Base-by-base conservation (phyloP, 2,888 invertebrate species). In the Folsomia manolachei region DNA sequence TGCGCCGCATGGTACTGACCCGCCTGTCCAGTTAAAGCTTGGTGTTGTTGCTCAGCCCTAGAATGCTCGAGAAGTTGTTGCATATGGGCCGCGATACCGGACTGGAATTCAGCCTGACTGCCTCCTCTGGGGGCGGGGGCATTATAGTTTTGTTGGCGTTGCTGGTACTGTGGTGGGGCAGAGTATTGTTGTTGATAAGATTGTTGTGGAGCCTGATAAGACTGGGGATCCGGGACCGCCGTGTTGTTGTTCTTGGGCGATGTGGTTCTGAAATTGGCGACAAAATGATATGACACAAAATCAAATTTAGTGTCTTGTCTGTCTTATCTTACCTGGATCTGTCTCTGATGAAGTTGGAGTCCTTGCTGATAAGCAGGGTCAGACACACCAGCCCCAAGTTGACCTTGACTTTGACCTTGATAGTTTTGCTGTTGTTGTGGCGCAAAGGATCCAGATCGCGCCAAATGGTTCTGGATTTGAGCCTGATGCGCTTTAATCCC, bases 251-350 rank as follows among this genome's bases (percentile, higher is more conserved):
- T 60, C 60, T 23, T 60, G 4, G 7, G 4, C 4, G 9, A 60
- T 9, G n/a, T 60, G 60, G 7, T 60, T n/a, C 60, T 60, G 60
- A n/a, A n/a, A n/a, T n/a, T n/a, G n/a, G n/a, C n/a, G n/a, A n/a
- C n/a, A n/a, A n/a, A n/a, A n/a, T n/a, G n/a, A n/a, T n/a, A n/a
- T n/a, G n/a, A n/a, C n/a, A n/a, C n/a, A n/a, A n/a, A n/a, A n/a
- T n/a, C n/a, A n/a, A n/a, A n/a, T n/a, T n/a, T n/a, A n/a, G n/a
- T n/a, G n/a, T n/a, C n/a, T n/a, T n/a, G n/a, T n/a, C n/a, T n/a
- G n/a, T n/a, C n/a, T n/a, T n/a, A n/a, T n/a, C n/a, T 60, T 60
- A 60, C 60, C 60, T 60, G 60, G 60, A 60, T 60, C 9, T n/a
- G 19, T 11, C 60, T 7, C n/a, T 60, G 60, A n/a, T 60, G 60